Percentiles rank a stretch among this genome's conserved stretches.
Conservation (phyloP, 1,140 invertebrate genomes). For the Drosophila teissieri region DNA sequence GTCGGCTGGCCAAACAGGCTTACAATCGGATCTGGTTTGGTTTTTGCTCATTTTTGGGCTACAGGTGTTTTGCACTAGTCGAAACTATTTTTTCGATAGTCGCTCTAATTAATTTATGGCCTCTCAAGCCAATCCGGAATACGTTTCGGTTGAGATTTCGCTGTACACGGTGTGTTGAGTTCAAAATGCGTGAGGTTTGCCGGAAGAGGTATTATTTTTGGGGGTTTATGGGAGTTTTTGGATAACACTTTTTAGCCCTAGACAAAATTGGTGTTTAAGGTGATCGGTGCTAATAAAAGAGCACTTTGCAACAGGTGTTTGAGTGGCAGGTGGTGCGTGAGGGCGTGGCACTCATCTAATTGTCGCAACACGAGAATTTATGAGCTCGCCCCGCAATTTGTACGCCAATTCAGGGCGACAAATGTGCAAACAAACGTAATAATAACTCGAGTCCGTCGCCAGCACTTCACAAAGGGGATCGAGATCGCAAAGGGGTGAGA, state of each 20-base stretch:
- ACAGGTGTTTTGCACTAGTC: conserved; percentile 83
- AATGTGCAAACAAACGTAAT: conserved; percentile 82
- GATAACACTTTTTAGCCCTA: too few species aligned
- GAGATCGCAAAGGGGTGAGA: background rate
- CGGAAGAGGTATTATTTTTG: conserved; percentile 18
- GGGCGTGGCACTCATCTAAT: conserved; percentile 71
- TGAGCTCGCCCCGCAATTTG: conserved; percentile 68
- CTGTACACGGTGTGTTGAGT: conserved; percentile 1
- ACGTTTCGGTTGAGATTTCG: conserved; percentile 31
- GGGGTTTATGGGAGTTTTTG: background rate
- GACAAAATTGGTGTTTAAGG: background rate
- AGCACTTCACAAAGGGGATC: conserved; percentile 69
- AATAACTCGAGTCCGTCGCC: conserved; percentile 65
- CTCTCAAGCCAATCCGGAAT: conserved; percentile 48
- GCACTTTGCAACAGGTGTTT: conserved; percentile 36
- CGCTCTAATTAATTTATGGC: conserved; percentile 75
- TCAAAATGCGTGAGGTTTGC: conserved; percentile 9
- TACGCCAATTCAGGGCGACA: conserved; percentile 62
- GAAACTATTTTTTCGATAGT: conserved; percentile 65
- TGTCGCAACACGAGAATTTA: conserved; percentile 63
- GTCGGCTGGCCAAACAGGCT: conserved; percentile 71
- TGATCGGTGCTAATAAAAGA: background rate
- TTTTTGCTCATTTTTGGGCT: conserved; percentile 44
- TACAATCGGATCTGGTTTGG: conserved; percentile 59
- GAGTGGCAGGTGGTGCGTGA: conserved; percentile 49